A percentile compares a stretch with the other conserved stretches of the same genome.
Conservation (phyloP, 1,140 invertebrate genomes). For the Heterodera carotae region DNA sequence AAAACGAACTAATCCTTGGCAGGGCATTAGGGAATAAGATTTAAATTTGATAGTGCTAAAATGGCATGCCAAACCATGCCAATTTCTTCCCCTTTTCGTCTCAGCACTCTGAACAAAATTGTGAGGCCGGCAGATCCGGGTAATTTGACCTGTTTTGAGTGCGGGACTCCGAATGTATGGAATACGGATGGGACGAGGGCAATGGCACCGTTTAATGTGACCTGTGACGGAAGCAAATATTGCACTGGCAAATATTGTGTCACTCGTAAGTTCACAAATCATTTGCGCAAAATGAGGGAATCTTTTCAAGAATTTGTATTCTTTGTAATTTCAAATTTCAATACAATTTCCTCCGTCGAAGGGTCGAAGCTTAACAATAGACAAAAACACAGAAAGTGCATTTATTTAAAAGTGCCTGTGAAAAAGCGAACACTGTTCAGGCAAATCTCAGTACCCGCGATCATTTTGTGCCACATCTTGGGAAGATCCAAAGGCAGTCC, state of each 20-base stretch:
- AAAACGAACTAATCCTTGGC: too few relatives aligned
- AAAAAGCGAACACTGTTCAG: too few relatives aligned
- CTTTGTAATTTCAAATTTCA: too few relatives aligned
- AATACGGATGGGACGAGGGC: conserved; percentile 13
- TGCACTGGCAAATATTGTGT: conserved; percentile 27
- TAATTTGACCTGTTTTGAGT: conserved; percentile 26
- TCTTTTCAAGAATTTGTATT: too few relatives aligned
- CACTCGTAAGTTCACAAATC: not conserved
- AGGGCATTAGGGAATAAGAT: too few relatives aligned
- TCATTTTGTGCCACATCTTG: conserved; percentile 27
- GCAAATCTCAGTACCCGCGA: not conserved
- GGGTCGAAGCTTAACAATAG: too few relatives aligned
- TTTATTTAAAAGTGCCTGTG: too few relatives aligned
- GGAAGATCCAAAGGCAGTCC: conserved; percentile 13
- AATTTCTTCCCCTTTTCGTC: not conserved
- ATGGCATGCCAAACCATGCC: too few relatives aligned
- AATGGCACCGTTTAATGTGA: conserved; percentile 17
- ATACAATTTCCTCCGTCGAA: too few relatives aligned
- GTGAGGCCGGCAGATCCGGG: conserved; percentile 18
- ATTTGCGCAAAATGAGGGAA: too few relatives aligned
- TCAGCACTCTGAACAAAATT: conserved; percentile 15
- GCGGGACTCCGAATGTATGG: conserved; percentile 17
- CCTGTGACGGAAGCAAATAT: conserved; percentile 22
- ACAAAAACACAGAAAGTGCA: too few relatives aligned
- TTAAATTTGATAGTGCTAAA: not conserved